Percentiles rank a stretch among this genome's conserved stretches.
These are phyloP conservation scores for Trematomus loennbergii DNA, from an alignment of 2,113 vertebrate species.

Conservation along the genomic window DNA sequence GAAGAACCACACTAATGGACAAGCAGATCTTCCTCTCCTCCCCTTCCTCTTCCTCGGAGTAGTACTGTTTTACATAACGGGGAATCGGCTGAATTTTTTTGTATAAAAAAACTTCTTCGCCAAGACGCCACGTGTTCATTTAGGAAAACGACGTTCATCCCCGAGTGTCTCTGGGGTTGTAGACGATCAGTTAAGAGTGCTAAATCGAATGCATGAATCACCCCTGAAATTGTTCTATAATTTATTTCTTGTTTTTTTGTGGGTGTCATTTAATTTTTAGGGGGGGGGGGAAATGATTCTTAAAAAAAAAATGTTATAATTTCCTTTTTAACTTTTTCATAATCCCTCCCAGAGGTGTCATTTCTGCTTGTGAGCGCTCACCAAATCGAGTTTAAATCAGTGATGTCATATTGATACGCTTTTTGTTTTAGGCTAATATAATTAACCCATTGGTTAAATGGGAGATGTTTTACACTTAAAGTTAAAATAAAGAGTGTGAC, in stretches of 20 bases:
- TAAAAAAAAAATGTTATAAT: not conserved
- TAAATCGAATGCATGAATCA: not conserved
- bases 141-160: not conserved
- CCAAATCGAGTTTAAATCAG: constrained; percentile 17
- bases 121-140: constrained; percentile 23
- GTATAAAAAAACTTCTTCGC: constrained; percentile 32
- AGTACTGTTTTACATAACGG: constrained; percentile 40
- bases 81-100: constrained; percentile 35
- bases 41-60: constrained; percentile 33
- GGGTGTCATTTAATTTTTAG: constrained; percentile 29
- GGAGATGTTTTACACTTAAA: not conserved
- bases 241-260: constrained; percentile 48
- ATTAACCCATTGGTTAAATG: not conserved
- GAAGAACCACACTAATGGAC: constrained; percentile 50
- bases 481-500: not conserved
- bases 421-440: not conserved
- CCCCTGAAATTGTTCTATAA: constrained; percentile 40
- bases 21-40: constrained; percentile 53
- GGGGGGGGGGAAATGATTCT: not conserved
- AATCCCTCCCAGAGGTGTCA: not conserved
- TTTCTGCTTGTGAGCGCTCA: constrained; percentile 7
- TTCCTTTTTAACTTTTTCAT: not conserved
- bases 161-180: not conserved
- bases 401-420: constrained; percentile 21
- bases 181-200: not conserved